Evolutionary conservation across 2,888 invertebrate species (phyloP).

Genomic region (Tyria jacobaeae): DNA sequence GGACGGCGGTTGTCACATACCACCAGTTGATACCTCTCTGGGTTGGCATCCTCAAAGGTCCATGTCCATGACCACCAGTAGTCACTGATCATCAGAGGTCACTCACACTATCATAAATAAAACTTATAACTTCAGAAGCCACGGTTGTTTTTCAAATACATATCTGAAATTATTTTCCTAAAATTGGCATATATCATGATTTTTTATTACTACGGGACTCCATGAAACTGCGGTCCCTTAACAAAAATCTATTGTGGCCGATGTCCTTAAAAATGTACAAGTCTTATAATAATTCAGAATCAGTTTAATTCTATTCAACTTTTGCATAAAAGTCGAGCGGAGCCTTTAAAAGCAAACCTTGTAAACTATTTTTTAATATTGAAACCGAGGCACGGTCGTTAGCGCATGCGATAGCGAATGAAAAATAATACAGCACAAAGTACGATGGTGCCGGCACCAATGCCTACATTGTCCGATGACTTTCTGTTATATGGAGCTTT

Average conservation of each 20-base stretch:
- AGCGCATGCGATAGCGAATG: constrained; percentile 61
- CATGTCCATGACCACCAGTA: no score
- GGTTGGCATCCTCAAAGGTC: no score
- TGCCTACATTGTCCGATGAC: constrained; percentile 46
- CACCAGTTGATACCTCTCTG: no score
- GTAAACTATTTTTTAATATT: constrained; percentile 63
- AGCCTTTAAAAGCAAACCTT: constrained; percentile 46
- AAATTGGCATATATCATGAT: no score
- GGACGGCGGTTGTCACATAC: no score
- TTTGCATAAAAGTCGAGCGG: constrained; percentile 30
- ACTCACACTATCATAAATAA: no score
- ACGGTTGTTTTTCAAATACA: no score
- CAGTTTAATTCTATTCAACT: constrained; percentile 24
- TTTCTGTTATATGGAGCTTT: constrained; percentile 20
- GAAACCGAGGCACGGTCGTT: constrained; percentile 57
- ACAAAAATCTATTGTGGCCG: not conserved
- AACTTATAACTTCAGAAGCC: no score
- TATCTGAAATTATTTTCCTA: no score
- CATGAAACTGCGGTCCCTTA: no score
- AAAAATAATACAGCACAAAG: constrained; percentile 64
- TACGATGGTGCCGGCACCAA: constrained; percentile 37
- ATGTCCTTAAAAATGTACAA: not conserved
- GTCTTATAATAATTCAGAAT: constrained; percentile 16
- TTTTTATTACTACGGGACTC: no score
- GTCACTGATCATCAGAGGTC: no score